phyloP scores from a whole-genome alignment of 2,797 vertebrate genomes.

The Typhlichthys subterraneus region DNA sequence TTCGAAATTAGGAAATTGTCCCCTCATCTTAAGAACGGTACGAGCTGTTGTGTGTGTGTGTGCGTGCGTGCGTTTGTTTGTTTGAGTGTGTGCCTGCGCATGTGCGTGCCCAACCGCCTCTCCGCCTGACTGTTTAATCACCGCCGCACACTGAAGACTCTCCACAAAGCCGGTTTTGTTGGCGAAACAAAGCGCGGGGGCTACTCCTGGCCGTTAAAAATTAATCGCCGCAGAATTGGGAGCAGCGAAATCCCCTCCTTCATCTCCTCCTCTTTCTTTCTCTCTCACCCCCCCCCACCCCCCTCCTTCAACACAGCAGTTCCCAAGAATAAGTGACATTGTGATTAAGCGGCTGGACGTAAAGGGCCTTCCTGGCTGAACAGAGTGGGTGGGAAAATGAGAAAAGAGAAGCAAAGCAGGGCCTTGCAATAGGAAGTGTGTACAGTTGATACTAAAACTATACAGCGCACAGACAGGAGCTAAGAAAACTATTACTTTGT shows the following conservation, averaged over 20 bases:
- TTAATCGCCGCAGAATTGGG: conserved; percentile 34
- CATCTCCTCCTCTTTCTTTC: conserved; percentile 20
- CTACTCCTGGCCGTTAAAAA: conserved; percentile 33
- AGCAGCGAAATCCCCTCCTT: conserved; percentile 28
- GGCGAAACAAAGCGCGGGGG: conserved; percentile 32
- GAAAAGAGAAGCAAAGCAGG: conserved; percentile 11
- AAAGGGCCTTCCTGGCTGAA: conserved; percentile 42
- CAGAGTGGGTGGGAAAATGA: conserved; percentile 25
- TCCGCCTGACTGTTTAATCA: conserved; percentile 7
- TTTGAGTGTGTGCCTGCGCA: conserved; percentile 3
- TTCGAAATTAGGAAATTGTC: too few relatives aligned
- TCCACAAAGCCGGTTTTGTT: conserved; percentile 40
- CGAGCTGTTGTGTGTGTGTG: too few relatives aligned
- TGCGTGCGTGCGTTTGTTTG: not conserved
- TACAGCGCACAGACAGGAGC: not conserved
- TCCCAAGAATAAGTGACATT: conserved; percentile 50
- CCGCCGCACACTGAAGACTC: conserved; percentile 17
- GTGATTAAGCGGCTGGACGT: conserved; percentile 51
- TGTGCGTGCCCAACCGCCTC: not conserved
- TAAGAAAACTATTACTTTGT: not conserved
- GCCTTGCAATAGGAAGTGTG: conserved; percentile 9
- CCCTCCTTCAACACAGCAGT: conserved; percentile 15
- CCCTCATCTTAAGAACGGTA: not conserved
- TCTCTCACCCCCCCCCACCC: conserved; percentile 6
- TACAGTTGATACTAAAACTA: not conserved